Percentiles rank a stretch among this genome's conserved stretches.
Evolutionary conservation across 2,888 invertebrate species (phyloP).

Genomic region (Oxystoma pomonae): DNA sequence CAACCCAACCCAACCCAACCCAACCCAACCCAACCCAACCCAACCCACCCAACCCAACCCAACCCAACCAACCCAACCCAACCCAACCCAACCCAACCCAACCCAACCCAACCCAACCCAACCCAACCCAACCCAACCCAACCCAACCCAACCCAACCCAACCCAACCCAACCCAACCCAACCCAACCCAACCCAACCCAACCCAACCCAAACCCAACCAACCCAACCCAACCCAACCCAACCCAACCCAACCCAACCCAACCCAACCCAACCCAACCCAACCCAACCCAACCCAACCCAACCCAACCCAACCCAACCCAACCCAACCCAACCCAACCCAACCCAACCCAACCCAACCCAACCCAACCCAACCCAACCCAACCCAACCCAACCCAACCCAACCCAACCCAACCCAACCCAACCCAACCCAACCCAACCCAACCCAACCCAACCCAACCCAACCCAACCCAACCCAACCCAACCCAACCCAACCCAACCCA

Average conservation of each 20-base stretch:
- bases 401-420: conserved; percentile 19
- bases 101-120: conserved; percentile 3
- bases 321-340: conserved; percentile 17
- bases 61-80: too few relatives aligned
- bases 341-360: conserved; percentile 17
- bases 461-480: conserved; percentile 17
- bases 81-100: conserved; percentile 42
- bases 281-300: conserved; percentile 18
- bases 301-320: conserved; percentile 18
- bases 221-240: conserved; percentile 18
- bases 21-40: conserved; percentile 1
- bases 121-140: conserved; percentile 17
- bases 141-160: conserved; percentile 12
- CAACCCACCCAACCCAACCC: conserved; percentile 41
- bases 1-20: not conserved
- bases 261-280: conserved; percentile 18
- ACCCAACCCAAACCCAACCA: too few relatives aligned
- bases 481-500: conserved; percentile 9
- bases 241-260: conserved; percentile 18
- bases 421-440: conserved; percentile 18
- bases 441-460: conserved; percentile 18
- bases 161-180: conserved; percentile 5
- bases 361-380: conserved; percentile 18
- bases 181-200: too few relatives aligned
- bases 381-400: conserved; percentile 19